Percentiles rank a stretch among this genome's conserved stretches.
Conservation (phyloP, 2,113 vertebrate species). For the Scalopus aquaticus region DNA sequence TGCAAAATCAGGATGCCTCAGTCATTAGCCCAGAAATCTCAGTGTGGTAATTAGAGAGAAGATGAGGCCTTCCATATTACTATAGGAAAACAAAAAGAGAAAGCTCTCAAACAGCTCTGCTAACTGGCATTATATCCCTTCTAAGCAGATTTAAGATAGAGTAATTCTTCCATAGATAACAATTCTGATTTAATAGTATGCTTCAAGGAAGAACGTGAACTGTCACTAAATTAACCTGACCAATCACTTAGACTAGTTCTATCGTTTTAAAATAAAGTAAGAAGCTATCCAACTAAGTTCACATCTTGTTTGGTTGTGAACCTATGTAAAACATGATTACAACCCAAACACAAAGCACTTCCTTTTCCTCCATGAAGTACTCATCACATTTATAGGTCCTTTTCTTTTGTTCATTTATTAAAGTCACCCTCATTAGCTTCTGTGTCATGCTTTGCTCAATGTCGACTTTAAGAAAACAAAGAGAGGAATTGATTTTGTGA, state of each 20-base stretch:
- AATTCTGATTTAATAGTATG: neutral
- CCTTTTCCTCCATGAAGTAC: neutral
- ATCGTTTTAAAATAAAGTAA: neutral
- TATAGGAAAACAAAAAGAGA: neutral
- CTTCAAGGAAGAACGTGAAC: neutral
- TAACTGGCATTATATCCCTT: neutral
- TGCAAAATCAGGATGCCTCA: too few species aligned
- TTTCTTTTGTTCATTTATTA: neutral
- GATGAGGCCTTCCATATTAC: too few species aligned
- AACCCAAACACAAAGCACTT: neutral
- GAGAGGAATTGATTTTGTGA: slow-evolving; percentile 10
- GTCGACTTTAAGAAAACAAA: neutral
- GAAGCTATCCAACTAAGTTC: neutral
- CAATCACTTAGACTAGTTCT: neutral
- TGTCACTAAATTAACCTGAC: neutral
- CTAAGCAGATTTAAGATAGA: neutral
- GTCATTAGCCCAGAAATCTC: too few species aligned
- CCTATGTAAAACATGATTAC: neutral
- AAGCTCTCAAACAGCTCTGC: neutral
- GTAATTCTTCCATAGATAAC: neutral
- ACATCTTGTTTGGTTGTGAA: neutral
- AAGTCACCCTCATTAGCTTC: neutral
- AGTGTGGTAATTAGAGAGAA: too few species aligned
- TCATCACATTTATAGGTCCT: neutral
- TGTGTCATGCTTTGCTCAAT: neutral